Base-by-base conservation (phyloP, 2,113 vertebrate genomes). In the Nematolebias whitei region DNA sequence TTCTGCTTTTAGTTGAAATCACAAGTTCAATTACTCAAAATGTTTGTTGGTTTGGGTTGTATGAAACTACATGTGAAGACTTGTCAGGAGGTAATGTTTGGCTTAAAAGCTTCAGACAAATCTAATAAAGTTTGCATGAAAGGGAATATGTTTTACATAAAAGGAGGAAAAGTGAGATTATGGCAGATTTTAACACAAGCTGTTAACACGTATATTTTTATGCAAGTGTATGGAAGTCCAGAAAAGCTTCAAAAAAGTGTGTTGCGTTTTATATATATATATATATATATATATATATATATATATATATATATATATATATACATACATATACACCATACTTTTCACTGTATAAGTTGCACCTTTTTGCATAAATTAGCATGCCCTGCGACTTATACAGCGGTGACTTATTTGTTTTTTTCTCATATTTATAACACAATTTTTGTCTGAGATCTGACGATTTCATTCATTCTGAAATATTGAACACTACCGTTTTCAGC, bases 21-120 rank as follows among this genome's bases (percentile, higher is more conserved):
- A 73, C 56, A 11, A 40, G 76, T 78, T 78, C 19, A 15, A 64
- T 66, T 45, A 56, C 77, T 11, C 40, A 61, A 71, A 58, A 44
- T 24, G 18, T 22, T 8, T 66, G 70, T 38, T 65, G 29, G 39
- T 59, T 48, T 63, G 20, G 71, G 13, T 53, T 63, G 20, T 71
- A 13, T 49, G 12, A 26, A 59, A 51, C 32, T 39, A 24, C 14
- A 55, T 48, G 32, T 6, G 29, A 49, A 26, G 51, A 60, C 40
- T 35, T 47, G 16, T 67, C 44, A 44, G 60, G 38, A 52, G 40
- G 62, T 13, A 19, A 51, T 65, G 4, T 50, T 59, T 55, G 12
- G n/a, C 47, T 44, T 58, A 5, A 22, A 15, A 68, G 57, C 65
- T 41, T 3, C 5, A 56, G 63, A 29, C 39, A 63, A 54, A 40